Base-by-base conservation (phyloP, 2,888 invertebrate genomes). In the Corythucha ciliata region DNA sequence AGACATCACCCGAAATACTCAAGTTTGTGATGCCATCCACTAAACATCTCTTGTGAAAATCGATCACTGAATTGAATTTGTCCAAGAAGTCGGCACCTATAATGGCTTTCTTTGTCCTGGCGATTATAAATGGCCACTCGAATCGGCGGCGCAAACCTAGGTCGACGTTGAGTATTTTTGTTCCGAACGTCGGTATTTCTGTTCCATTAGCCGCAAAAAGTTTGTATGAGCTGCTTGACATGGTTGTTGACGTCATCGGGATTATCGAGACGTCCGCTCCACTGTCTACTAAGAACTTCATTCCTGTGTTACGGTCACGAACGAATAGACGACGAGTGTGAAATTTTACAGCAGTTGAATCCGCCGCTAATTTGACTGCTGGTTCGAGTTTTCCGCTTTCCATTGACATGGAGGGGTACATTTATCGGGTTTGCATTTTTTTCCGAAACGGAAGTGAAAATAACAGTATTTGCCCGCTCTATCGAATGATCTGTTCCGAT, bases 401-500 rank as follows among this genome's bases (percentile, higher is more conserved):
- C 32, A 50, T 6, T 22, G 14, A 24, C 50, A 50, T 7, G 41
- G 32, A 24, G 41, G 32, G 1, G 26, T 29, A 44, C 50, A 50
- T 50, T 50, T 50, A 20, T 45, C 50, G 10, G 41, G 29, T 8
- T 50, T 8, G 21, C 42, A 50, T n/a, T 22, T 50, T 12, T 27
- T 22, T n/a, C 42, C 42, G 24, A 20, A 49, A 4, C 32, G 34
- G 32, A 48, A 48, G 40, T 48, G 48, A 18, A 16, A 18, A 21
- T 3, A 48, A 25, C 39, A 48, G n/a, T 14, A 49, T 25, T 18
- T 44, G 2, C 49, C 49, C 8, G 29, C 29, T 2, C 41, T 41
- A 20, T 49, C 25, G 29, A 45, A 49, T 6, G 33, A 14, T 25
- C 42, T 14, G 12, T 34, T 22, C 16, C 33, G 42, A 16, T 37